phyloP scores from a whole-genome alignment of 1,140 invertebrate species.

The Drosophila subobscura region DNA sequence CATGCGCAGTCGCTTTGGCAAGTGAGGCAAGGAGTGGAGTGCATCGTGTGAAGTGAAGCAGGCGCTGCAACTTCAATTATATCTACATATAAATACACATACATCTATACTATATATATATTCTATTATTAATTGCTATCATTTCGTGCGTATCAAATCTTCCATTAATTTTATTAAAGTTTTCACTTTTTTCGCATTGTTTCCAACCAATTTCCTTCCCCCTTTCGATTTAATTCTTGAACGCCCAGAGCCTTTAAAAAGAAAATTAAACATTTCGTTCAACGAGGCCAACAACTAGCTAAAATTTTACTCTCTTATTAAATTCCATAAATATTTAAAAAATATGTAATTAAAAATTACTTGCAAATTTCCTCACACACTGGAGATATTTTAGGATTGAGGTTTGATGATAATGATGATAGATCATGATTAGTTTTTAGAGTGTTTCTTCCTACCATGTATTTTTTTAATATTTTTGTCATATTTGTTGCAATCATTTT shows the following conservation, averaged over 20 bases:
- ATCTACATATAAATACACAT: conserved; percentile 53
- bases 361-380: conserved; percentile 45
- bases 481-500: not conserved
- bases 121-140: conserved; percentile 44
- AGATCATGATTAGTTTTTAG: conserved; percentile 30
- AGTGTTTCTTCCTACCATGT: conserved; percentile 4
- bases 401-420: conserved; percentile 10
- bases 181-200: conserved; percentile 50
- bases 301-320: conserved; percentile 38
- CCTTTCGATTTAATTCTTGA: conserved; percentile 42
- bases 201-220: conserved; percentile 40
- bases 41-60: not conserved
- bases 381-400: conserved; percentile 51
- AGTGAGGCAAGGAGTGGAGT: conserved; percentile 25
- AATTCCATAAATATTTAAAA: conserved; percentile 56
- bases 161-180: conserved; percentile 71
- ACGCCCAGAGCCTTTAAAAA: conserved; percentile 12
- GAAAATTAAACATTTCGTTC: conserved; percentile 48
- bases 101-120: conserved; percentile 43
- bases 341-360: conserved; percentile 53
- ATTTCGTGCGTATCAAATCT: conserved; percentile 70
- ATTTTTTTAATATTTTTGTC: conserved; percentile 37
- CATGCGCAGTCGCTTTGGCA: conserved; percentile 62
- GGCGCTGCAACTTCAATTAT: conserved; percentile 55
- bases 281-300: conserved; percentile 54